These are phyloP conservation scores for Accipiter minullus DNA, from an alignment of 2,797 vertebrate species.

Conservation along the genomic window DNA sequence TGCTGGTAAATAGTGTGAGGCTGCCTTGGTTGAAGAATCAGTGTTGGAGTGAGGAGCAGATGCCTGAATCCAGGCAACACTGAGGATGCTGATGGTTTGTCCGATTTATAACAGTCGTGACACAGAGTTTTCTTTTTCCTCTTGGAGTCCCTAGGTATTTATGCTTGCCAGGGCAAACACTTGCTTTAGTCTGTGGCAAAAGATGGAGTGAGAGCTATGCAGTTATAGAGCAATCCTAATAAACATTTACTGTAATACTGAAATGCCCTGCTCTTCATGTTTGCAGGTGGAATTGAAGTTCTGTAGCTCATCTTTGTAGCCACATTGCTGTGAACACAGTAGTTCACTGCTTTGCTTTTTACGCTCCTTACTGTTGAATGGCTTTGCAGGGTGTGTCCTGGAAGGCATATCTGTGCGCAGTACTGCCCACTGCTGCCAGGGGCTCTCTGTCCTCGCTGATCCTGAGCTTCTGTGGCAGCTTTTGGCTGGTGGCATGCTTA, in stretches of 20 bases:
- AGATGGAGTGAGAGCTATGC: not conserved
- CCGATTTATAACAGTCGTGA: not conserved
- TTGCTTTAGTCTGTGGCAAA: not conserved
- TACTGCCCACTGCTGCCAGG: not conserved
- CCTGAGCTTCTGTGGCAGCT: not conserved
- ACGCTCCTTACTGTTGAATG: accelerated
- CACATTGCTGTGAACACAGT: accelerated
- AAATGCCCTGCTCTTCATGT: not conserved
- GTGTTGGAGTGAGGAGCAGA: not conserved
- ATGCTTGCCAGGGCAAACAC: not conserved
- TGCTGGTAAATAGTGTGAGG: not conserved
- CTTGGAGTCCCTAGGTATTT: not conserved
- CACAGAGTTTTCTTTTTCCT: not conserved
- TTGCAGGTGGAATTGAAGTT: not conserved
- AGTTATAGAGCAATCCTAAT: not conserved
- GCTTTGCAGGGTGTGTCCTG: accelerated
- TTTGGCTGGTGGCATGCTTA: not conserved
- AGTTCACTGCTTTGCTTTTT: not conserved
- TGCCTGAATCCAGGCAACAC: not conserved
- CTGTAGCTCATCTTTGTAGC: not conserved
- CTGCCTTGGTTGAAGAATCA: not conserved
- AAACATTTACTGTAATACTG: not conserved
- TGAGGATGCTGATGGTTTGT: not conserved
- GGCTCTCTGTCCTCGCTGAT: not conserved
- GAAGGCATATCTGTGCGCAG: accelerated